Conservation (phyloP, 2,113 vertebrate genomes). For the Hydrolagus affinis region DNA sequence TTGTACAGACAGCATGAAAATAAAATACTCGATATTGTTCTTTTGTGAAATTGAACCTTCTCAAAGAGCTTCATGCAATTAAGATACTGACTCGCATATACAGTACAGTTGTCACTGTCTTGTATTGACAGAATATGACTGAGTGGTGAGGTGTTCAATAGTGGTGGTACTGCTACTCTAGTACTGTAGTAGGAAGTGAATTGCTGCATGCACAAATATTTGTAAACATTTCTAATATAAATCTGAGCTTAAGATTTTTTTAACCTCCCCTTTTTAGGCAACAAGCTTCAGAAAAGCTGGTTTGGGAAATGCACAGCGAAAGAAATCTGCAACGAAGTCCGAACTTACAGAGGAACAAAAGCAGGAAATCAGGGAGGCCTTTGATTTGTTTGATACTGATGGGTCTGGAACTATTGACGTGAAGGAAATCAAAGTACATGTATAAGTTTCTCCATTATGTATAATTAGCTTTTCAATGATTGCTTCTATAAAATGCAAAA, state of each 20-base stretch:
- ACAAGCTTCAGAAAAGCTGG: constrained; percentile 56
- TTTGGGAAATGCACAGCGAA: constrained; percentile 50
- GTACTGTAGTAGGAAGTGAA: not conserved
- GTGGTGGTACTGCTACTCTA: too few species aligned
- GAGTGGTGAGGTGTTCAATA: too few species aligned
- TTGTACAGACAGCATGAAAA: too few species aligned
- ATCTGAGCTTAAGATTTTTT: not conserved
- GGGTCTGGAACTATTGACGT: constrained; percentile 79
- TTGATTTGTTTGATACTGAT: constrained; percentile 83
- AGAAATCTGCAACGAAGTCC: constrained; percentile 59
- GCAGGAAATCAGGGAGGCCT: constrained; percentile 85
- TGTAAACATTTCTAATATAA: not conserved
- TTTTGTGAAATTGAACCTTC: too few species aligned
- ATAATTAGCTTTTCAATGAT: not conserved
- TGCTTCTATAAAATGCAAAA: too few species aligned
- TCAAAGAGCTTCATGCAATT: too few species aligned
- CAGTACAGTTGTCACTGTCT: too few species aligned
- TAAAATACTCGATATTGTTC: too few species aligned
- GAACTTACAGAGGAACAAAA: constrained; percentile 80
- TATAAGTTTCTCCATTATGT: not conserved
- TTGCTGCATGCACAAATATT: not conserved
- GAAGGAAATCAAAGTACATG: constrained; percentile 78
- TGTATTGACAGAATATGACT: too few species aligned
- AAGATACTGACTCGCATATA: too few species aligned
- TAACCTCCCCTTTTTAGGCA: constrained; percentile 54